Base-by-base conservation (phyloP, 2,797 vertebrate species). In the Siniperca undulata region DNA sequence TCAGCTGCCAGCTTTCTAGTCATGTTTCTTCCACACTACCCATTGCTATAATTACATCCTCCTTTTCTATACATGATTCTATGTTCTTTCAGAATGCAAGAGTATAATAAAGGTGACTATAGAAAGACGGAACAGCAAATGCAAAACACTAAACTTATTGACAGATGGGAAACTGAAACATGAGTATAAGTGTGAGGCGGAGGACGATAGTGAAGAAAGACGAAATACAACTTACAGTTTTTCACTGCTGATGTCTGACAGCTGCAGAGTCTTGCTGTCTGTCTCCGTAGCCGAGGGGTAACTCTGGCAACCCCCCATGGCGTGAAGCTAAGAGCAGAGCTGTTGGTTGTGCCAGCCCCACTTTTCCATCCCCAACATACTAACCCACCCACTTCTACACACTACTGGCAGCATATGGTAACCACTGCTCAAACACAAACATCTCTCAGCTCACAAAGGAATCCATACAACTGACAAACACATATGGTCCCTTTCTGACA, bases 281-380 rank as follows among this genome's bases (percentile, higher is more conserved):
- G 79, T 65, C 81, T 95, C 90, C 3, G 87, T 87, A 13, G 91
- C 87, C 10, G 94, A 94, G 92, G 93, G 91, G 94, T 95, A 95
- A 89, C 95, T 95, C 87, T 96, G 94, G 89, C 95, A 96, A 89
- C 95, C 95, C 91, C 95, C 95, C 95, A 96, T 95, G 92, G 90
- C 91, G 58, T 78, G 58, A 80, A 88, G 90, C 91, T 95, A 95
- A 90, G 91, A 90, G 89, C 75, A 73, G 82, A 94, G 88, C 66
- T 82, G 89, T 91, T 79, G 82, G 81, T 87, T 1, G 73, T 69
- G 60, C 86, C 93, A 89, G 87, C 83, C 71, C 90, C 86, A 90
- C 88, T 89, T 93, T 95, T 91, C 93, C 95, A 95, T 95, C 93
- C 86, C 90, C 86, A 80, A 91, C 90, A 85, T 87, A 81, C 86